These are phyloP conservation scores for Lasioglossum vierecki DNA, from an alignment of 2,888 invertebrate species.

Conservation along the genomic window DNA sequence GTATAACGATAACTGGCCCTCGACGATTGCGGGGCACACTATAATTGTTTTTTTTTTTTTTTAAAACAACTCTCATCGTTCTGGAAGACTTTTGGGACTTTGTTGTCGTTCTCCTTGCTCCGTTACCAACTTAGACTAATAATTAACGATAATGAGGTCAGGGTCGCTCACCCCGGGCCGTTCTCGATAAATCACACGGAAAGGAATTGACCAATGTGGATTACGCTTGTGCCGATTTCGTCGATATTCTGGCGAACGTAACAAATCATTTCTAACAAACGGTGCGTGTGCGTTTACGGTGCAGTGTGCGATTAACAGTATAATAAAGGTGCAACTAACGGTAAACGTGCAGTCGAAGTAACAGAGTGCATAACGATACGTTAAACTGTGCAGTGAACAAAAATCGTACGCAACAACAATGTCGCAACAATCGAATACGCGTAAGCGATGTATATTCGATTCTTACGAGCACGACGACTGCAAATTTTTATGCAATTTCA, in stretches of 20 bases:
- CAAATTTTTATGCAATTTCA: slow-evolving; percentile 5
- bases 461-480: not conserved
- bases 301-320: not conserved
- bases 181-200: slow-evolving; percentile 64
- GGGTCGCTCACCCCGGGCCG: slow-evolving; percentile 42
- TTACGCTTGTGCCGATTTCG: slow-evolving; percentile 67
- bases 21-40: slow-evolving; percentile 38
- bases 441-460: not conserved
- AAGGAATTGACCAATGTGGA: slow-evolving; percentile 68
- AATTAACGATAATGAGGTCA: slow-evolving; percentile 71
- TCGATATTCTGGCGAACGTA: not conserved
- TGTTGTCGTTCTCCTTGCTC: slow-evolving; percentile 73
- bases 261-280: not conserved
- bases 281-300: slow-evolving; percentile 8
- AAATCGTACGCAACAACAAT: slow-evolving; percentile 20
- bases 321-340: not conserved
- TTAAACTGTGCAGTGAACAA: slow-evolving; percentile 23
- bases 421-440: slow-evolving; percentile 13
- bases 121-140: slow-evolving; percentile 70
- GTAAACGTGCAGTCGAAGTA: slow-evolving; percentile 1
- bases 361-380: slow-evolving; percentile 9
- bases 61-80: slow-evolving; percentile 41
- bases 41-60: slow-evolving; percentile 12
- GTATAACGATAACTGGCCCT: slow-evolving; percentile 57
- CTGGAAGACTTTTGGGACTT: slow-evolving; percentile 81